These are phyloP conservation scores for Rhizoglyphus robini DNA, from an alignment of 1,140 invertebrate genomes.

Conservation along the genomic window DNA sequence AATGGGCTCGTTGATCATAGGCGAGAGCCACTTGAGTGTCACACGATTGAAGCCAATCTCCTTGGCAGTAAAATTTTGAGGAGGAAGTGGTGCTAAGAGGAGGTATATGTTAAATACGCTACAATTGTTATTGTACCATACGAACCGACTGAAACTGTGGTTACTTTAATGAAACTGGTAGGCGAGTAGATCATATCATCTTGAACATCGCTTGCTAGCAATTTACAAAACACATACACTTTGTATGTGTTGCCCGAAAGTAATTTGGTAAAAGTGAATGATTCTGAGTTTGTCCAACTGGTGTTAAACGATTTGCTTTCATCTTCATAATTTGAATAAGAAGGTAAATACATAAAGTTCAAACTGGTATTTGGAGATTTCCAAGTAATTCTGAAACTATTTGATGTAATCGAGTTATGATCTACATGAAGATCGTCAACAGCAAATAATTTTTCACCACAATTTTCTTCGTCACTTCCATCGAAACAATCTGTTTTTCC, in stretches of 20 bases:
- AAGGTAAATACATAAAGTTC: conserved; percentile 47
- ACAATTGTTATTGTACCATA: conserved; percentile 20
- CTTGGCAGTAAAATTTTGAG: conserved; percentile 45
- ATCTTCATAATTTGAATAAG: conserved; percentile 34
- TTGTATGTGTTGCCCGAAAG: conserved; percentile 57
- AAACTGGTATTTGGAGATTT: conserved; percentile 25
- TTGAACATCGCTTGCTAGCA: conserved; percentile 29
- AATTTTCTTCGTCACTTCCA: conserved; percentile 53
- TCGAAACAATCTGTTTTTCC: conserved; percentile 51
- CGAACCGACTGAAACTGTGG: conserved; percentile 48
- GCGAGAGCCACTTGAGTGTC: conserved; percentile 50
- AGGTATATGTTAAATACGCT: background rate
- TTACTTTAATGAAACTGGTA: conserved; percentile 39
- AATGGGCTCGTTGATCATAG: conserved; percentile 49
- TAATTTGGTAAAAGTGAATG: background rate
- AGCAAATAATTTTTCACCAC: conserved; percentile 34
- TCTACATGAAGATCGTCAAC: conserved; percentile 41
- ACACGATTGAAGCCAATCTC: conserved; percentile 49
- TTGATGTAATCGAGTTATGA: conserved; percentile 36
- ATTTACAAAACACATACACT: conserved; percentile 54
- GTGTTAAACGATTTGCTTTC: conserved; percentile 26
- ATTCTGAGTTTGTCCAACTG: background rate
- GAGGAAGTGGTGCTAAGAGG: conserved; percentile 45
- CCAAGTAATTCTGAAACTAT: conserved; percentile 44
- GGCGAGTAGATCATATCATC: conserved; percentile 40